A percentile compares a stretch with the other conserved stretches of the same genome.
phyloP scores from a whole-genome alignment of 2,888 invertebrate genomes.

The Agonum fuliginosum region DNA sequence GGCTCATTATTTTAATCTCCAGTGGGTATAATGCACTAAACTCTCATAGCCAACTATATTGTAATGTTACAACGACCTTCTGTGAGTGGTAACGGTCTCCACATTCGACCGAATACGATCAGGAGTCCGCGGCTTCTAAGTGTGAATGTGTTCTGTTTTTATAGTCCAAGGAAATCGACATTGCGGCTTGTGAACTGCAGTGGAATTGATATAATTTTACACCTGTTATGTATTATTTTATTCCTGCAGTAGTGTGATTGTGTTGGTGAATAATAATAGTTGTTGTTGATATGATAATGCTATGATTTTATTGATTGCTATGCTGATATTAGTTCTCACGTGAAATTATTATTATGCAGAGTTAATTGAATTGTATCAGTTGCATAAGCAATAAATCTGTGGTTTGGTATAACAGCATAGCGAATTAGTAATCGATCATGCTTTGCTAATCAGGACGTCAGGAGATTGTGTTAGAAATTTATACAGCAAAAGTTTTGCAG shows the following conservation, averaged over 20 bases:
- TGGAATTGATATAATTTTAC: constrained; percentile 35
- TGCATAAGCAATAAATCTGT: constrained; percentile 20
- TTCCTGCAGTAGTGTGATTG: neutral
- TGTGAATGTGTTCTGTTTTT: constrained; percentile 33
- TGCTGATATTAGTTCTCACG: neutral
- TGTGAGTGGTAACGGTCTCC: constrained; percentile 18
- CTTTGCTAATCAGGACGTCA: neutral
- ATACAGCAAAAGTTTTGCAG: neutral
- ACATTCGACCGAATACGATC: constrained; percentile 13
- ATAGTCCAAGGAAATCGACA: constrained; percentile 54
- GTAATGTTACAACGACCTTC: constrained; percentile 29
- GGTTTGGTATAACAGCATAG: constrained; percentile 16
- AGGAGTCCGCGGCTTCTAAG: neutral
- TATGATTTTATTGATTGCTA: neutral
- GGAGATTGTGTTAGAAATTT: neutral
- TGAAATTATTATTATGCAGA: constrained; percentile 4
- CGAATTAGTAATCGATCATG: constrained; percentile 25
- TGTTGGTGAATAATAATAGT: neutral
- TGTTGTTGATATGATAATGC: neutral
- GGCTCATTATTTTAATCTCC: constrained; percentile 44
- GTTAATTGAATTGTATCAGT: constrained; percentile 28
- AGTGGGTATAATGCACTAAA: constrained; percentile 29
- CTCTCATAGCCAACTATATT: neutral
- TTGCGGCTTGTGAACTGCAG: constrained; percentile 25
- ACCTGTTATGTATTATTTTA: constrained; percentile 12